A percentile compares a stretch with the other conserved stretches of the same genome.
phyloP scores from a whole-genome alignment of 1,140 invertebrate species.

The Platorchestia sp. region DNA sequence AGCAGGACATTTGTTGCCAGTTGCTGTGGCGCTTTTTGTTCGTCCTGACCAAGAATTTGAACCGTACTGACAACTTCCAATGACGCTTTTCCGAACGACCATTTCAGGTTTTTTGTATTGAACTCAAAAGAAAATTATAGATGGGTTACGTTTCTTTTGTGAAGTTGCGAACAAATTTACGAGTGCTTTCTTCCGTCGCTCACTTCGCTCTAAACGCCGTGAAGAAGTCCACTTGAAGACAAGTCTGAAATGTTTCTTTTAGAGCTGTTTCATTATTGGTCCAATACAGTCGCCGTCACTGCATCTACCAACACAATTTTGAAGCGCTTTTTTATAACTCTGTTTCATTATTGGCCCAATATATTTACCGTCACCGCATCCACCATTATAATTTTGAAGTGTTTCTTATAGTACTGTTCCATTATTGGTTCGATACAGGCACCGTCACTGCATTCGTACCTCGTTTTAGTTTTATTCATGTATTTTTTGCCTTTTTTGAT shows the following conservation, averaged over 20 bases:
- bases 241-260: background rate
- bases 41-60: constrained; percentile 42
- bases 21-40: background rate
- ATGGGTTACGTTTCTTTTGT: background rate
- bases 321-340: background rate
- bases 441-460: background rate
- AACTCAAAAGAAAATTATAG: constrained; percentile 48
- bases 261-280: background rate
- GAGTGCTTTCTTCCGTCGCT: constrained; percentile 4
- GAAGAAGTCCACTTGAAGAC: background rate
- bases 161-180: constrained; percentile 35
- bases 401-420: background rate
- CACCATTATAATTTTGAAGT: background rate
- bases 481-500: background rate
- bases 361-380: no score
- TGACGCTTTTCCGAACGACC: constrained; percentile 42
- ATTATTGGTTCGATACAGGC: background rate
- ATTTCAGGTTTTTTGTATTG: constrained; percentile 25
- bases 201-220: background rate
- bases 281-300: background rate
- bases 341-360: background rate
- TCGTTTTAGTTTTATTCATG: background rate
- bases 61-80: constrained; percentile 44
- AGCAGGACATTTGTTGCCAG: constrained; percentile 35
- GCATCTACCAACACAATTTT: background rate